Base-by-base conservation (phyloP, 1,140 invertebrate genomes). In the Metopolophium dirhodum region DNA sequence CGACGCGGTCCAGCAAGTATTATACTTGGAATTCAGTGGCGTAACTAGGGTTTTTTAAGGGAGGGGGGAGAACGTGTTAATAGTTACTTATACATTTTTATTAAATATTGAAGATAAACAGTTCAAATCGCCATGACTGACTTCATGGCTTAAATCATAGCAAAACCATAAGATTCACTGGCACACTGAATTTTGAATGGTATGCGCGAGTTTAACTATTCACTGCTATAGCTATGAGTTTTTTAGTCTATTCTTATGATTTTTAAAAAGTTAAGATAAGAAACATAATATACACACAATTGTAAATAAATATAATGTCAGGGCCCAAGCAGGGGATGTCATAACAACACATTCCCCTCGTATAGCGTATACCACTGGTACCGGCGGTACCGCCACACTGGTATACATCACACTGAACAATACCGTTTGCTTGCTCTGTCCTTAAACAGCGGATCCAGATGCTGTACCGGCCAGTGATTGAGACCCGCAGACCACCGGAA, bases 361-460 rank as follows among this genome's bases (percentile, higher is more conserved):
- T 14, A 57, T 26, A 9, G 7, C 26, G 23, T 14, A 57, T 26
- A 9, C 23, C 23, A 54, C 22, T 7, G 51, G 0, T 26, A 47
- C 45, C 45, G 8, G 9, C 9, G 45, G 45, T 47, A 14, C 49
- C 0, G 14, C 49, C 49, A 18, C 49, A 2, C 49, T 11, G 47
- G 8, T 61, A 30, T 61, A 30, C 2, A 30, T 68, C 11, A 68
- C 61, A 77, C n/a, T 6, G n/a, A 77, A n/a, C n/a, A 7, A 77
- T 4, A 77, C 61, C 83, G 14, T 92, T 92, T 35, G 47, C n/a
- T 41, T 49, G 22, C 37, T 45, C 4, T 90, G 22, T 94, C 7
- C 61, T 0, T 2, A 96, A 95, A 0, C 95, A 98, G 97, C 96
- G 97, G 93, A 97, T 98, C 51, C 97, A 97, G 94, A 95, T 97